Conservation (phyloP, 2,888 invertebrate genomes). For the Malthinus seriepunctatus region DNA sequence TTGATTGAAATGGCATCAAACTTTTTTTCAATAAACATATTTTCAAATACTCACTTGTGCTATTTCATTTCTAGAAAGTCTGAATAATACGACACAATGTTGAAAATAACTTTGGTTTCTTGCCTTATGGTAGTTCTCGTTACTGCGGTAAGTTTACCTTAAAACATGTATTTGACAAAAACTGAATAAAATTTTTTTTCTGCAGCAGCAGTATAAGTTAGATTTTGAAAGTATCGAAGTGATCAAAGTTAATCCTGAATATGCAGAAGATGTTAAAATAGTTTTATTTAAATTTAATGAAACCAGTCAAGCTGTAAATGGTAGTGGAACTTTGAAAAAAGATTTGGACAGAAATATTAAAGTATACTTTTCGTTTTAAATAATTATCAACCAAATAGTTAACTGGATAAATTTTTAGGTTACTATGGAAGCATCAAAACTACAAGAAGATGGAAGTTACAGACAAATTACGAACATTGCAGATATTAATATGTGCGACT, state of each 20-base stretch:
- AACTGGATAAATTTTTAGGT: constrained; percentile 10
- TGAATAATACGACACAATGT: not conserved
- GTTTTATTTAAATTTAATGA: constrained; percentile 17
- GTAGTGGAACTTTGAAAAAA: constrained; percentile 15
- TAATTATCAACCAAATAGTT: not conserved
- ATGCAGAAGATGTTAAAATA: constrained; percentile 6
- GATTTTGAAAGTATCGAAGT: constrained; percentile 19
- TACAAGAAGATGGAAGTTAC: constrained; percentile 16
- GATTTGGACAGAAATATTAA: constrained; percentile 22
- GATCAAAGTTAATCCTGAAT: constrained; percentile 9
- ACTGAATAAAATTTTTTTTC: not conserved
- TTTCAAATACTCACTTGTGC: no score
- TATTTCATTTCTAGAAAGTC: not conserved
- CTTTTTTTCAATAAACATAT: no score
- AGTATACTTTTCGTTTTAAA: constrained; percentile 3
- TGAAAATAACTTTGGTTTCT: not conserved
- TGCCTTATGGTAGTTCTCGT: not conserved
- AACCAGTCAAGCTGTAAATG: constrained; percentile 17
- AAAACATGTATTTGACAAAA: not conserved
- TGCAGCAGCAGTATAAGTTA: constrained; percentile 10
- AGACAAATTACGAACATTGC: constrained; percentile 9
- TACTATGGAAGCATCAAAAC: constrained; percentile 11
- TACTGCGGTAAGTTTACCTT: not conserved
- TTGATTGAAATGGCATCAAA: no score
- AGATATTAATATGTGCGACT: constrained; percentile 20